Base-by-base conservation (phyloP, 2,888 invertebrate genomes). In the Synanthedon vespiformis region DNA sequence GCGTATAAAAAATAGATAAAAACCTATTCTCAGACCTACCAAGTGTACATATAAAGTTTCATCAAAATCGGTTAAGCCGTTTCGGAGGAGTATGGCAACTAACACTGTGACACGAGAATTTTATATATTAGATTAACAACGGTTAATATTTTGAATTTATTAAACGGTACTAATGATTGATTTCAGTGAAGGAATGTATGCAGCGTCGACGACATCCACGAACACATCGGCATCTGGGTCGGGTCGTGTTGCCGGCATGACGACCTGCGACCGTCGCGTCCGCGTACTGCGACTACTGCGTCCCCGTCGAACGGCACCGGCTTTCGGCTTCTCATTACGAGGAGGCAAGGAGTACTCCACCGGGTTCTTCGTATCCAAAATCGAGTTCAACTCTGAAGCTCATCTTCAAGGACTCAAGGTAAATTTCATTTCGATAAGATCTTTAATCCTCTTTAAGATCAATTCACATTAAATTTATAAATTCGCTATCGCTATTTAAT, bases 261-360 rank as follows among this genome's bases (percentile, higher is more conserved):
- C 61, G 16, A 58, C 65, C 1, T 65, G 62, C 12, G 84, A 85
- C 58, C 68, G 86, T 44, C 77, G 84, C 53, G 74, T 88, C 56
- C 82, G 88, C 48, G 77, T 78, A 2, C 76, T 88, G 54, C 74
- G 86, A 4, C 64, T 88, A 54, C 70, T 87, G 66, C 79, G 87
- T 14, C 84, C 87, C 55, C 77, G 85, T 58, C 71, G 86, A 48
- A 70, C 83, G 1, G 72, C 83, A 4, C 91, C 93, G 5, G 91
- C 92, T 16, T 93, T 93, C 66, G 95, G 95, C 1, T 95, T 96
- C 77, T 92, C 94, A 2, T 80, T 96, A 54, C 89, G 95, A 3
- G 95, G 96, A 34, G 97, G 98, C 13, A 90, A 92, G 58, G 98
- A 98, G 72, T 95, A 96, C 74, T 94, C 95, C 22, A 95, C 96